Conservation (phyloP, 2,797 vertebrate genomes). For the Scolopax rusticola region DNA sequence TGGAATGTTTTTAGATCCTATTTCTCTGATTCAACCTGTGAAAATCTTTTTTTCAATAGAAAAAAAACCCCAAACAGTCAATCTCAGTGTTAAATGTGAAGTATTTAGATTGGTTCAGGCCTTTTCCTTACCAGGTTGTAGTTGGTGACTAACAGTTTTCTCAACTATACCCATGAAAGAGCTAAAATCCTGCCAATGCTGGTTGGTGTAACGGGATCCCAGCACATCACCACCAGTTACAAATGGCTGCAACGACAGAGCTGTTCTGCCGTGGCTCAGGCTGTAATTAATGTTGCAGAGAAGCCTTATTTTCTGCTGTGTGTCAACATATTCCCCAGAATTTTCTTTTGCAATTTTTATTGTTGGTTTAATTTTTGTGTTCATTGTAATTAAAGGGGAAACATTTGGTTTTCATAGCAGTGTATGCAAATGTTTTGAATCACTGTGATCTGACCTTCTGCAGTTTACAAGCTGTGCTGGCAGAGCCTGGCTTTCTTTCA, state of each 20-base stretch:
- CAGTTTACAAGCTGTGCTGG: conserved; percentile 63
- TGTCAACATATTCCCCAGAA: conserved; percentile 9
- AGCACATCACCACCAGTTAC: not conserved
- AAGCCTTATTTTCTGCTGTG: conserved; percentile 2
- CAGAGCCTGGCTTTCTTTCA: conserved; percentile 50
- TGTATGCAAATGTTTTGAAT: conserved; percentile 63
- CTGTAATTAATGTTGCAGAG: not conserved
- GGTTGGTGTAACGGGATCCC: not conserved
- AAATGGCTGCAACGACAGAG: not conserved
- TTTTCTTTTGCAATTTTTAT: conserved; percentile 29
- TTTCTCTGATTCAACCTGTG: not conserved
- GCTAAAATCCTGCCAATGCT: not conserved
- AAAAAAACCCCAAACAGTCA: not conserved
- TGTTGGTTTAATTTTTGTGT: conserved; percentile 51
- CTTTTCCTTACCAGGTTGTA: not conserved
- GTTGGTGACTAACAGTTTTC: not conserved
- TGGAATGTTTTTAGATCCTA: not conserved
- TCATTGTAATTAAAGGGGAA: conserved; percentile 48
- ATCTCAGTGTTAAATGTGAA: not conserved
- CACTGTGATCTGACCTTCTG: conserved; percentile 59
- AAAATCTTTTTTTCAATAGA: not conserved
- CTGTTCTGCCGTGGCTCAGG: not conserved
- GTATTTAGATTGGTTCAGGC: not conserved
- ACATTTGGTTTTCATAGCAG: conserved; percentile 57
- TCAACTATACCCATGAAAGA: not conserved